Base-by-base conservation (phyloP, 1,140 invertebrate genomes). In the Dolichoris vasculosae region DNA sequence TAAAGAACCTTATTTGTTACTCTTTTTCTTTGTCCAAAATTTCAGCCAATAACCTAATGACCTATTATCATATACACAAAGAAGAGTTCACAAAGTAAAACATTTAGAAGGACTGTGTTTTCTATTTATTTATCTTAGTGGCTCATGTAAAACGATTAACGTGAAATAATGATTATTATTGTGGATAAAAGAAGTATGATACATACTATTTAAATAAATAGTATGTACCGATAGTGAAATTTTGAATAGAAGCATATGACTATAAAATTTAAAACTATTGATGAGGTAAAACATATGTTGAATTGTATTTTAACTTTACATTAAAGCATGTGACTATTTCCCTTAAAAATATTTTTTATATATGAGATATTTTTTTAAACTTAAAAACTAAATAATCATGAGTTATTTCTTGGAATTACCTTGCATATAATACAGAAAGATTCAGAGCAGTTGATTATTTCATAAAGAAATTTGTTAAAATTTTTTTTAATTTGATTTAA, bases 91-190 rank as follows among this genome's bases (percentile, higher is more conserved):
- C 17, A 3, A 48, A 35, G 35, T 0, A 71, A 71, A 71, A 71
- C 20, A 9, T 48, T 40, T 43, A n/a, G 17, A 64, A 7, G 2
- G 63, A 43, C 35, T 38, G 9, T n/a, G n/a, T n/a, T n/a, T n/a
- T n/a, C n/a, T n/a, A n/a, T n/a, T n/a, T n/a, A n/a, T n/a, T n/a
- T n/a, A n/a, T n/a, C n/a, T n/a, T n/a, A n/a, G n/a, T n/a, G n/a
- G n/a, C n/a, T n/a, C n/a, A n/a, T n/a, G n/a, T n/a, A n/a, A n/a
- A n/a, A n/a, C n/a, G 15, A 38, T 71, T 75, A 75, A 67, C 48
- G 51, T 75, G n/a, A 83, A 83, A 83, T 73, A 48, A 83, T 83
- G 26, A 55, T n/a, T 76, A 55, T 64, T 17, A 59, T 26, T 59
- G 6, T 15, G 13, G 51, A 46, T 11, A 67, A 80, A n/a, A 32